phyloP scores from a whole-genome alignment of 2,888 invertebrate genomes.

The Plutella xylostella region DNA sequence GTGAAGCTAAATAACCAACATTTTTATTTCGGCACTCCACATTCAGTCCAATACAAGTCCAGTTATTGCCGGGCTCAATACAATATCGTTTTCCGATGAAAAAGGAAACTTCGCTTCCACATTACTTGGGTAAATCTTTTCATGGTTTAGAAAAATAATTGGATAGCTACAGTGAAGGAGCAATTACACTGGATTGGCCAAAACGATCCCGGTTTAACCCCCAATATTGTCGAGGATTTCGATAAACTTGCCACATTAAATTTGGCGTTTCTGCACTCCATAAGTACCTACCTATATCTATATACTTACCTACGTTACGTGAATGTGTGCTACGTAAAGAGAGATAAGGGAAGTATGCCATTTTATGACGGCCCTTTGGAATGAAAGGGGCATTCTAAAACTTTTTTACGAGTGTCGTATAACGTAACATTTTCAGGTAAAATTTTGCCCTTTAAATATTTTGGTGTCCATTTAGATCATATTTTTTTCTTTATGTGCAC shows the following conservation, averaged over 20 bases:
- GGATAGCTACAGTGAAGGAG: conserved; percentile 55
- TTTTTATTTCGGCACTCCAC: conserved; percentile 7
- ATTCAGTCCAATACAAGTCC: conserved; percentile 6
- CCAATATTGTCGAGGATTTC: conserved; percentile 47
- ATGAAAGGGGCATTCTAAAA: too few relatives aligned
- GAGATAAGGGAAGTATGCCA: too few relatives aligned
- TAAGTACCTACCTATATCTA: conserved; percentile 7
- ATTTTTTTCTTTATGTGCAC: too few relatives aligned
- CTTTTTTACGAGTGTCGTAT: too few relatives aligned
- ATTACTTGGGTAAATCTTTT: conserved; percentile 48
- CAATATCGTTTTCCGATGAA: conserved; percentile 55
- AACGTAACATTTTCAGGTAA: too few relatives aligned
- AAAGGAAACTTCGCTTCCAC: conserved; percentile 37
- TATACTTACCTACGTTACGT: too few relatives aligned
- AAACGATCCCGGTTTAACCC: conserved; percentile 49
- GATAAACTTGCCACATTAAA: conserved; percentile 39
- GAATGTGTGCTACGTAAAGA: too few relatives aligned
- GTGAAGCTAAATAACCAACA: background rate
- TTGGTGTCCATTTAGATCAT: too few relatives aligned
- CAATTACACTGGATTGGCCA: conserved; percentile 49
- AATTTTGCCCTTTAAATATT: too few relatives aligned
- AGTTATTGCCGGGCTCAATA: conserved; percentile 19
- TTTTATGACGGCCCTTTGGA: too few relatives aligned
- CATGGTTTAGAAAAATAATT: conserved; percentile 62
- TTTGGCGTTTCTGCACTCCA: conserved; percentile 24